phyloP scores from a whole-genome alignment of 92 coral and sea anemone genomes.

The Montipora capitata region DNA sequence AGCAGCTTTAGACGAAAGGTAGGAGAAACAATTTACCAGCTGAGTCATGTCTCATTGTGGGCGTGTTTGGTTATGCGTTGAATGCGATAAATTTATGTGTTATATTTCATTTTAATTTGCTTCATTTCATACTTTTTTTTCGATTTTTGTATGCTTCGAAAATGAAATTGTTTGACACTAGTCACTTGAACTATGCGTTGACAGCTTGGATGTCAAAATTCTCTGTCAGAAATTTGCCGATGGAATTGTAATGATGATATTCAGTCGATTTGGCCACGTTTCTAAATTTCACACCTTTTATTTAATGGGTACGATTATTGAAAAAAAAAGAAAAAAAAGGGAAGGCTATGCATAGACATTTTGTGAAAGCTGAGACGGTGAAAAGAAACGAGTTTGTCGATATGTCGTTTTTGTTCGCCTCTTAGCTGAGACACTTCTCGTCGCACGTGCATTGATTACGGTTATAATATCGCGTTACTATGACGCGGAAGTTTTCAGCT shows the following conservation, averaged over 20 bases:
- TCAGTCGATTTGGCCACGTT: constrained; percentile 15
- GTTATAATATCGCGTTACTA: too few relatives aligned
- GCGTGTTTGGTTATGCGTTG: neutral
- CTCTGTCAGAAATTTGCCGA: too few relatives aligned
- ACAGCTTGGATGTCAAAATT: too few relatives aligned
- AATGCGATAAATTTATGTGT: too few relatives aligned
- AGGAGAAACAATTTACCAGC: neutral
- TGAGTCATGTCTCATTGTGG: constrained; percentile 8
- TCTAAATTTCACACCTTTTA: constrained; percentile 8
- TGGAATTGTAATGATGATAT: neutral
- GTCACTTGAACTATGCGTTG: too few relatives aligned
- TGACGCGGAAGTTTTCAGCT: too few relatives aligned
- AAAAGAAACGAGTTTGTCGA: too few relatives aligned
- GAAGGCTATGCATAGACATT: neutral
- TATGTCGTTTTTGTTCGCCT: too few relatives aligned
- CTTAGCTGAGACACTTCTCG: too few relatives aligned
- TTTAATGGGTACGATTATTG: neutral
- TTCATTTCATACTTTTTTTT: too few relatives aligned
- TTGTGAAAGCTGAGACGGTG: neutral
- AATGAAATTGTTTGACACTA: neutral
- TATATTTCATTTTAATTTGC: too few relatives aligned
- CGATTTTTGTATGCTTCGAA: neutral
- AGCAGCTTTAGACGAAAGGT: constrained; percentile 96
- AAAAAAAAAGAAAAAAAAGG: neutral
- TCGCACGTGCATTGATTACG: too few relatives aligned